Conservation (phyloP, 2,797 vertebrate genomes). For the Megaceryle alcyon region DNA sequence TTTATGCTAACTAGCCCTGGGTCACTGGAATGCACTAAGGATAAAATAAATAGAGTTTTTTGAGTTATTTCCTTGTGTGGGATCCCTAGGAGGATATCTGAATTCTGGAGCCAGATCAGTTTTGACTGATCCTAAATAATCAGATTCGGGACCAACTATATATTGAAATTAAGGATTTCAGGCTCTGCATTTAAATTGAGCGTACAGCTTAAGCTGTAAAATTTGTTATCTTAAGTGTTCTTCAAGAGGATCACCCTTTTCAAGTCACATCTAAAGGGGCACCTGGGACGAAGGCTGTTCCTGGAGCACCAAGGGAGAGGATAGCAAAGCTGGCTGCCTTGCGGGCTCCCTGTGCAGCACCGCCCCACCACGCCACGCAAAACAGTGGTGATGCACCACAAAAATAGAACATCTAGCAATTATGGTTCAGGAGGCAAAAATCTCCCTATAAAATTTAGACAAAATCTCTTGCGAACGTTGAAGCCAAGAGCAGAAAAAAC, state of each 20-base stretch:
- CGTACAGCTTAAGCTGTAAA: neutral
- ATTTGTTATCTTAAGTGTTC: neutral
- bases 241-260: neutral
- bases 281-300: neutral
- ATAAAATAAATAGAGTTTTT: neutral
- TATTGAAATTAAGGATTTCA: neutral
- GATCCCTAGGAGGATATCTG: neutral
- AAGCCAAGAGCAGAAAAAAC: neutral
- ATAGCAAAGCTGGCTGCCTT: neutral
- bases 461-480: neutral
- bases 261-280: neutral
- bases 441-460: constrained; percentile 6
- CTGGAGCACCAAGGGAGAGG: neutral
- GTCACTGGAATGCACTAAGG: neutral
- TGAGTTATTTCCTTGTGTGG: neutral
- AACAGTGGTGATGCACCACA: neutral
- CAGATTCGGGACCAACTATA: neutral
- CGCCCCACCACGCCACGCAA: neutral
- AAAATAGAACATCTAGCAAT: constrained; percentile 57
- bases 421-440: constrained; percentile 42
- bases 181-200: neutral
- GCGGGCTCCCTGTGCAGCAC: neutral
- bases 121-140: neutral
- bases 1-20: neutral
- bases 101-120: neutral